Conservation (phyloP, 2,797 vertebrate species). For the Lateolabrax maculatus region DNA sequence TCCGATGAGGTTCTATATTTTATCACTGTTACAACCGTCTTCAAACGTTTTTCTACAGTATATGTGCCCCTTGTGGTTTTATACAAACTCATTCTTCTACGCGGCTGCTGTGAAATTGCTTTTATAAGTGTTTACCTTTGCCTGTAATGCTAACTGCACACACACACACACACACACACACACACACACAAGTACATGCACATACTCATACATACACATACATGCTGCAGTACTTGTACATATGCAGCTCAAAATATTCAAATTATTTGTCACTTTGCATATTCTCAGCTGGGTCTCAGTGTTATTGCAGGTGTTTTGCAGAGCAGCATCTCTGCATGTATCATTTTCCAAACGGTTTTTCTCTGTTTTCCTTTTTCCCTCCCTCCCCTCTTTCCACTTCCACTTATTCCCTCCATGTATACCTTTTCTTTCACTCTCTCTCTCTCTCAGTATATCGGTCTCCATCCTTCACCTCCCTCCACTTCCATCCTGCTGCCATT, state of each 20-base stretch:
- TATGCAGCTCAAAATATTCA: constrained; percentile 3
- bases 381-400: background rate
- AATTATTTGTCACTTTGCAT: constrained; percentile 23
- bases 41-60: constrained; percentile 40
- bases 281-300: constrained; percentile 27
- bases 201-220: background rate
- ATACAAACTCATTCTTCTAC: constrained; percentile 54
- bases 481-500: background rate
- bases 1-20: constrained; percentile 5
- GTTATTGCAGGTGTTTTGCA: constrained; percentile 37
- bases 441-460: background rate
- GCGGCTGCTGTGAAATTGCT: constrained; percentile 75
- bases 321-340: background rate
- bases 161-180: background rate
- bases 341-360: constrained; percentile 17
- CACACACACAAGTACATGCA: background rate
- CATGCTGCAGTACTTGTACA: background rate
- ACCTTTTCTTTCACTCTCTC: constrained; percentile 12
- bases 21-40: background rate
- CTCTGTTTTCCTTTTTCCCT: background rate
- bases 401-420: background rate
- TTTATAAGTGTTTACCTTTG: constrained; percentile 61
- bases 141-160: constrained; percentile 20
- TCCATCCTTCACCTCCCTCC: background rate
- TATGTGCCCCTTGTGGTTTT: constrained; percentile 43